Base-by-base conservation (phyloP, 2,888 invertebrate genomes). In the Ichneumoninae sp. region DNA sequence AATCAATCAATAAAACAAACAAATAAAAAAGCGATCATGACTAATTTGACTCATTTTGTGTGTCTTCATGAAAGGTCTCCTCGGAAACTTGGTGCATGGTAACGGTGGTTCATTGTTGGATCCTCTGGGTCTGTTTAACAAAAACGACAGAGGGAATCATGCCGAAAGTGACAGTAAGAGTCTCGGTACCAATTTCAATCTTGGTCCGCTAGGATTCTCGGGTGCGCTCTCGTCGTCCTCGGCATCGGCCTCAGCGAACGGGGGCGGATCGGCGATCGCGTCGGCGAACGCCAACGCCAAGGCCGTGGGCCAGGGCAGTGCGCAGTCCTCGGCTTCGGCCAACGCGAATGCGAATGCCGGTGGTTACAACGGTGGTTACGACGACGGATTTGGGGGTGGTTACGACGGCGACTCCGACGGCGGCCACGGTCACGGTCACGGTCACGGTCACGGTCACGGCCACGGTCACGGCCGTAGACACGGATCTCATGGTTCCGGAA, bases 161-260 rank as follows among this genome's bases (percentile, higher is more conserved):
- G 88, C 91, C 0, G 50, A 82, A 16, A 88, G 89, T 57, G 82
- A 88, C 1, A 76, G 91, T 16, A 87, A 89, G 0, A 82, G 87
- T 3, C n/a, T 90, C 3, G 87, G 87, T 26, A 88, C 87, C 4
- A 88, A 80, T 47, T 83, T 93, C 3, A 89, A 90, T 60, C 57
- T 92, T 5, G 92, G 92, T 0, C 91, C 90, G 7, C 70, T 93
- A 44, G 90, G 91, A 4, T 76, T 93, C 22, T 87, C 89, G 10
- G 79, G 88, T 2, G 86, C 88, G 22, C 7, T 91, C 3, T 84
- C 89, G 7, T 86, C 87, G 0, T 86, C 92, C 0, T 85, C 88
- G 3, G 88, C 91, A 4, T 85, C 87, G 1, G 90, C 92, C 4
- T 80, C 80, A 0, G 88, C 90, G 10, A 86, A 83, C 52, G 89